These are phyloP conservation scores for Matsumyia berberina DNA, from an alignment of 2,888 invertebrate species.

Conservation along the genomic window DNA sequence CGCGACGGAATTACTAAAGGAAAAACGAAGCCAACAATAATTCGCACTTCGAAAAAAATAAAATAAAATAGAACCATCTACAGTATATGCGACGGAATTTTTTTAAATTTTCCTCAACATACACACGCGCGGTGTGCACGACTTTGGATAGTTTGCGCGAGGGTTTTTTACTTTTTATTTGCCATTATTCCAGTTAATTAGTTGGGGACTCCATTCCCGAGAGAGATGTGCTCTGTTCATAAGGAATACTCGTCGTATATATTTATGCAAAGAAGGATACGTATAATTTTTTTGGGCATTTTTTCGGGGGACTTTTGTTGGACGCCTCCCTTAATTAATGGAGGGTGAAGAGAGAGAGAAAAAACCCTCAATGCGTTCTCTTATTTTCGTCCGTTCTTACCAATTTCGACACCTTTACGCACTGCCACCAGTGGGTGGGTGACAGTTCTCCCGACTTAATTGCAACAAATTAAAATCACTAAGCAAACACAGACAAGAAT, in stretches of 20 bases:
- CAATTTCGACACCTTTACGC: conserved; percentile 26
- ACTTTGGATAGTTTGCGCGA: conserved; percentile 28
- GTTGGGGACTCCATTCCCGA: conserved; percentile 37
- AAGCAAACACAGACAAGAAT: conserved; percentile 63
- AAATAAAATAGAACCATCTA: conserved; percentile 8
- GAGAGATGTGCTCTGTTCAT: conserved; percentile 9
- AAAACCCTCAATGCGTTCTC: not conserved
- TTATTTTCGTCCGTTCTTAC: conserved; percentile 9
- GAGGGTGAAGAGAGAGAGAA: conserved; percentile 3
- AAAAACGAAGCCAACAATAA: conserved; percentile 17
- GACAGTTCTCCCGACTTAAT: conserved; percentile 48
- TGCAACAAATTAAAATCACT: conserved; percentile 74
- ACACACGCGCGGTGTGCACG: conserved; percentile 23
- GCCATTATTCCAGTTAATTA: conserved; percentile 62
- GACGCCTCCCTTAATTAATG: conserved; percentile 36
- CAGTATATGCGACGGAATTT: conserved; percentile 57
- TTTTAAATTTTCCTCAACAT: conserved; percentile 53
- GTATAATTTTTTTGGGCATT: conserved; percentile 31
- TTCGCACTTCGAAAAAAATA: conserved; percentile 11
- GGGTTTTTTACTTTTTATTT: conserved; percentile 9
- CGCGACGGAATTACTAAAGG: conserved; percentile 59
- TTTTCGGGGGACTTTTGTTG: conserved; percentile 12
- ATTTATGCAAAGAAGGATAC: conserved; percentile 49
- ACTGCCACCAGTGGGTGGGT: not conserved
- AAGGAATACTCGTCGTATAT: conserved; percentile 3